A percentile compares a stretch with the other conserved stretches of the same genome.
phyloP scores from a whole-genome alignment of 2,888 invertebrate genomes.

The Ethmia dodecea region DNA sequence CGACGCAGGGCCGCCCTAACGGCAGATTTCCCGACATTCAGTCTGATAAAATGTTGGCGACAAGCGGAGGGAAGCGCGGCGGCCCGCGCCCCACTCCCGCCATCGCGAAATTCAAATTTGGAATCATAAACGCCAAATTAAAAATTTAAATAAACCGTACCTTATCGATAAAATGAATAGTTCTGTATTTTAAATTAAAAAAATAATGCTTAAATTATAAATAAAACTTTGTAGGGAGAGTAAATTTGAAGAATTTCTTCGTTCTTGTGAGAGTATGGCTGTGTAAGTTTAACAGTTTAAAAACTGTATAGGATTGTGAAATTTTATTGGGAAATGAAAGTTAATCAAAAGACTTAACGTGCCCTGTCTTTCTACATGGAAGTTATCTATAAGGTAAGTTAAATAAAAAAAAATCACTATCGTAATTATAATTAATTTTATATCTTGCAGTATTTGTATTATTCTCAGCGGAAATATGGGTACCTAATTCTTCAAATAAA shows the following conservation, averaged over 20 bases:
- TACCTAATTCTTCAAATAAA: too few relatives aligned
- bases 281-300: slow-evolving; percentile 26
- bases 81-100: slow-evolving; percentile 48
- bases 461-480: too few relatives aligned
- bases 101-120: slow-evolving; percentile 57
- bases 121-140: slow-evolving; percentile 27
- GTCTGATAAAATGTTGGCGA: slow-evolving; percentile 65
- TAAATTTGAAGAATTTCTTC: too few relatives aligned
- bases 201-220: slow-evolving; percentile 15
- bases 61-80: slow-evolving; percentile 49
- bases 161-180: slow-evolving; percentile 1
- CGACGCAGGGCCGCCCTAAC: slow-evolving; percentile 49
- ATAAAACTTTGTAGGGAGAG: slow-evolving; percentile 6
- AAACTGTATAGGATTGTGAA: slow-evolving; percentile 18
- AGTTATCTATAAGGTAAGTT: slow-evolving; percentile 30
- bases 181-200: slow-evolving; percentile 4
- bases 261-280: slow-evolving; percentile 6
- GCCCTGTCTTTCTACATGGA: slow-evolving; percentile 17
- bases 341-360: slow-evolving; percentile 11
- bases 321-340: slow-evolving; percentile 12
- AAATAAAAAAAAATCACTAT: too few relatives aligned
- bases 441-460: too few relatives aligned
- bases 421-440: too few relatives aligned
- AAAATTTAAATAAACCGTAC: slow-evolving; percentile 21
- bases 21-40: slow-evolving; percentile 57